Evolutionary conservation across 2,797 vertebrate species (phyloP).

Genomic region (Thripadectes ignobilis): DNA sequence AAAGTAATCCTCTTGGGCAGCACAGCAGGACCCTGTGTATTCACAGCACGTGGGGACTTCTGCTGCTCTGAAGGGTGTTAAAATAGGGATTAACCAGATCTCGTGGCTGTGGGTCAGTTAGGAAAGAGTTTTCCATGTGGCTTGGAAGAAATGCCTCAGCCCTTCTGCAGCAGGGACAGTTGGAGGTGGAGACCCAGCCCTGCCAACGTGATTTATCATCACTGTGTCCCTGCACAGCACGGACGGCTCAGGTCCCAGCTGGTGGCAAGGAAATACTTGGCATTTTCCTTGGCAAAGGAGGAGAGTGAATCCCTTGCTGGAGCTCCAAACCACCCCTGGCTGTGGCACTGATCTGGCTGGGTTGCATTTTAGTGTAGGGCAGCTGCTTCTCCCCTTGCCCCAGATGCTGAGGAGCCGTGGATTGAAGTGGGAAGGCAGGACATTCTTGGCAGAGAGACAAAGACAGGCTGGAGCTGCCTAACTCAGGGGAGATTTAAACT

Average conservation of each 20-base stretch:
- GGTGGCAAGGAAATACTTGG: fast-evolving
- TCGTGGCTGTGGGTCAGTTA: not conserved
- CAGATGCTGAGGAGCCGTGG: fast-evolving
- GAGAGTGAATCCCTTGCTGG: fast-evolving
- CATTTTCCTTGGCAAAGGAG: not conserved
- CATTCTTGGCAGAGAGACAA: not conserved
- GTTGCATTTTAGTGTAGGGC: not conserved
- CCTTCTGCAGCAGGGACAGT: not conserved
- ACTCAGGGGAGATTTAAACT: not conserved
- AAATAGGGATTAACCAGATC: not conserved
- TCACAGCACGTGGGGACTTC: not conserved
- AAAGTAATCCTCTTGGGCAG: not conserved
- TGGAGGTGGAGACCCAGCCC: not conserved
- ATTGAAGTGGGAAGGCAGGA: not conserved
- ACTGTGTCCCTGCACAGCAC: fast-evolving
- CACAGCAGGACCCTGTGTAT: fast-evolving
- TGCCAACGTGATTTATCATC: not conserved
- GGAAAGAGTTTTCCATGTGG: not conserved
- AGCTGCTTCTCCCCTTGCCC: not conserved
- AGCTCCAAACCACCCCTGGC: not conserved
- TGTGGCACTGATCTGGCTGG: not conserved
- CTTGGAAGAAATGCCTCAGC: not conserved
- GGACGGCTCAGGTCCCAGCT: not conserved
- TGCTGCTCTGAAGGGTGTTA: not conserved
- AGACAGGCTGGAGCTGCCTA: not conserved